These are phyloP conservation scores for Malacoctenus gilli DNA, from an alignment of 2,797 vertebrate genomes.

Conservation along the genomic window DNA sequence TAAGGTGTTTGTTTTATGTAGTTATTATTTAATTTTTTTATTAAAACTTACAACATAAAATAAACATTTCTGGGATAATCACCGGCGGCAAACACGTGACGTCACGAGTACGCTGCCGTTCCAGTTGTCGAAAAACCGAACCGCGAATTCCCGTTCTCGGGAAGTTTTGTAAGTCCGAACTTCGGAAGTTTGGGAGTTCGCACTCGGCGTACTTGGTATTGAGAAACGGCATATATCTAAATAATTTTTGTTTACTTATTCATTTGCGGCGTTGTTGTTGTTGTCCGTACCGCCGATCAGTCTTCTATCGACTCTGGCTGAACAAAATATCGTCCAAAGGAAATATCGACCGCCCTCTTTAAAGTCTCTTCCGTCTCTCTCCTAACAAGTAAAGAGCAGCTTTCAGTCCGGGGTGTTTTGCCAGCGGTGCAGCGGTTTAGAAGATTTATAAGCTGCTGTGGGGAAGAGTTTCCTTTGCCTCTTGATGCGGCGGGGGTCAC, in stretches of 20 bases:
- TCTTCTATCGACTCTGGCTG: background rate
- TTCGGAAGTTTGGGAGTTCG: no score
- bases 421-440: conserved; percentile 18
- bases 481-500: conserved; percentile 23
- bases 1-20: no score
- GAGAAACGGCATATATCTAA: conserved; percentile 1
- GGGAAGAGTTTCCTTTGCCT: conserved; percentile 25
- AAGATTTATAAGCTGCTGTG: conserved; percentile 27
- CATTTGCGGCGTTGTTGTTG: background rate
- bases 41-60: no score
- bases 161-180: no score
- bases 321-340: background rate
- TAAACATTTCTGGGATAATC: no score
- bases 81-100: no score
- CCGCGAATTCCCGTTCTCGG: no score
- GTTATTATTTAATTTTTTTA: no score
- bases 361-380: background rate
- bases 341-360: conserved; percentile 1
- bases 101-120: no score
- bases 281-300: background rate
- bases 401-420: background rate
- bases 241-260: background rate
- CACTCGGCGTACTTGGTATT: background rate
- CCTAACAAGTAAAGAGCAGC: background rate
- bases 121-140: no score